Percentiles rank a stretch among this genome's conserved stretches.
Evolutionary conservation across 2,113 vertebrate genomes (phyloP).

Genomic region (Dicerorhinus sumatrensis): DNA sequence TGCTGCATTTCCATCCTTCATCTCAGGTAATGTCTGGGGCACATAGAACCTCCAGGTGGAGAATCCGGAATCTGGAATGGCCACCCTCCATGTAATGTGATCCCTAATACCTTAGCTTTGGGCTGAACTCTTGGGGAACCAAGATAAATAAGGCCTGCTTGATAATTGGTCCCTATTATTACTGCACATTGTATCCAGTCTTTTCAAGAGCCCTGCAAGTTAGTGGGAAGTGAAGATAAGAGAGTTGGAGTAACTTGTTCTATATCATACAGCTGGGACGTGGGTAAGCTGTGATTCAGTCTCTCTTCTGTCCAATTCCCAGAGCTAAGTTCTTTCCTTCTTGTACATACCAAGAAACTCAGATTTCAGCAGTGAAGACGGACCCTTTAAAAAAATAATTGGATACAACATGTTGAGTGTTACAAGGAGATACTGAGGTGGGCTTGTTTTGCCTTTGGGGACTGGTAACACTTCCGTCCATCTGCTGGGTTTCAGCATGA

Average conservation of each 20-base stretch:
- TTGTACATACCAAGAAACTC: neutral
- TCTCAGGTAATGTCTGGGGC: neutral
- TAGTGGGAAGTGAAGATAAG: neutral
- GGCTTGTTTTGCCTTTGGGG: neutral
- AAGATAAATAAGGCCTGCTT: neutral
- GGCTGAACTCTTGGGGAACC: neutral
- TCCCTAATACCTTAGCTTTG: neutral
- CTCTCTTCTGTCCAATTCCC: neutral
- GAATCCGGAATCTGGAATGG: neutral
- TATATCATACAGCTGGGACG: neutral
- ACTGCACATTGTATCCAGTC: neutral
- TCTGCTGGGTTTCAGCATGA: neutral
- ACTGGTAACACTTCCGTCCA: neutral
- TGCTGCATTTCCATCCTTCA: neutral
- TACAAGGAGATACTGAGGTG: neutral
- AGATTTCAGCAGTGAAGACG: too few relatives aligned
- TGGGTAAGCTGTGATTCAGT: neutral
- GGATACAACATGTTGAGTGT: neutral
- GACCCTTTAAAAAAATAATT: neutral
- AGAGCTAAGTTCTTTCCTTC: neutral
- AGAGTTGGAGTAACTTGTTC: neutral
- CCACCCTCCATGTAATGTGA: neutral
- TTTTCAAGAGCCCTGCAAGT: neutral
- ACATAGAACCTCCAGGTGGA: neutral
- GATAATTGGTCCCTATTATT: neutral